Evolutionary conservation across 1,140 invertebrate genomes (phyloP).

Genomic region (Heliconius hewitsoni): DNA sequence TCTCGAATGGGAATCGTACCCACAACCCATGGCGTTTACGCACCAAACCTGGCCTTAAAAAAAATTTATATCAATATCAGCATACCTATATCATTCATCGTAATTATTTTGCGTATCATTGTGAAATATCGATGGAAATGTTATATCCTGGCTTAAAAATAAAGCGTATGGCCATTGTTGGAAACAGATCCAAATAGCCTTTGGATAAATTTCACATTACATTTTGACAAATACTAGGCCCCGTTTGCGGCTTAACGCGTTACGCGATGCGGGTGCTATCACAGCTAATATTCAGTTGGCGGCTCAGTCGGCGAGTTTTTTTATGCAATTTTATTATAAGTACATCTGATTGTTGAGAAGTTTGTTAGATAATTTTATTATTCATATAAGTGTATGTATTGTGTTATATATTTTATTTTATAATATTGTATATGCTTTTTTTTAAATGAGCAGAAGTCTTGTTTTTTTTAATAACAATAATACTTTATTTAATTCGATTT

Average conservation of each 20-base stretch:
- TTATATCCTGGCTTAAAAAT: constrained; percentile 22
- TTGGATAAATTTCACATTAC: constrained; percentile 28
- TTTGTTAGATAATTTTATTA: neutral
- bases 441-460: no score
- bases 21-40: no score
- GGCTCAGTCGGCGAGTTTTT: neutral
- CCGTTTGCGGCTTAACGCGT: constrained; percentile 20
- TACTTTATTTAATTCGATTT: no score
- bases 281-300: constrained; percentile 11
- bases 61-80: neutral
- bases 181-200: constrained; percentile 25
- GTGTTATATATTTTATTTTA: neutral
- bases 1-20: no score
- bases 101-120: neutral
- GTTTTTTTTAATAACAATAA: no score
- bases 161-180: constrained; percentile 17
- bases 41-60: neutral
- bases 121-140: constrained; percentile 21
- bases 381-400: neutral
- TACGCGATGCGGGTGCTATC: constrained; percentile 14
- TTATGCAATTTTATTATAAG: neutral
- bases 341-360: neutral
- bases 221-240: constrained; percentile 26
- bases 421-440: no score
- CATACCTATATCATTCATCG: neutral